Base-by-base conservation (phyloP, 2,797 vertebrate species). In the Leptoclinus maculatus region DNA sequence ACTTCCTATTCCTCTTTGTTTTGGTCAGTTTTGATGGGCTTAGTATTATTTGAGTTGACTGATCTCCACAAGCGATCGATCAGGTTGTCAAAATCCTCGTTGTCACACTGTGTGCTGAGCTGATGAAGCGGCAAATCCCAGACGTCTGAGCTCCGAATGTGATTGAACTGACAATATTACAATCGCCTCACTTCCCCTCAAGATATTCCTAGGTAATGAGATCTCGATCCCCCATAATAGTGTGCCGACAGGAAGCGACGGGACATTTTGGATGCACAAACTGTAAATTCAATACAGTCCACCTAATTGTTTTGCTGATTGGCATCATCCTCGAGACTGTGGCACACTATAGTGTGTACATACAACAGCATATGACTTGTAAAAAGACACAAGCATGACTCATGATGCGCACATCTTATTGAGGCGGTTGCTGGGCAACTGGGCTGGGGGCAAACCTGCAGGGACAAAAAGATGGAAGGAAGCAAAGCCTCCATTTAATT, bases 391-490 rank as follows among this genome's bases (percentile, higher is more conserved):
- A 34, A 39, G 63, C 51, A 71, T 72, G 86, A 85, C 62, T 82
- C 83, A 71, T n/a, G n/a, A n/a, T n/a, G 36, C 23, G 1, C 47
- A 72, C 39, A 32, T 27, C 53, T 68, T 45, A 59, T 17, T 6
- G 78, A 62, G 36, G 34, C 39, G 73, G 85, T 78, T 86, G 80
- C 86, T 60, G 49, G 74, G 80, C 62, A 86, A 83, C 84, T 9
- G 39, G 5, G 27, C 54, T 5, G 41, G 11, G 12, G 51, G 36
- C 25, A 60, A 23, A 13, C 21, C 72, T n/a, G 7, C 57, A 19
- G 66, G 36, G 66, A 79, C 21, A 25, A 27, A 63, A 25, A n/a
- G 32, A 59, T 25, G n/a, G 36, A 67, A 29, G 32, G 47, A 32
- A 71, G 23, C 57, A 7, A 65, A 65, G 67, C 21, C 49, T 14